Evolutionary conservation across 2,888 invertebrate species (phyloP).

Genomic region (Eueremaeus valkanovi): DNA sequence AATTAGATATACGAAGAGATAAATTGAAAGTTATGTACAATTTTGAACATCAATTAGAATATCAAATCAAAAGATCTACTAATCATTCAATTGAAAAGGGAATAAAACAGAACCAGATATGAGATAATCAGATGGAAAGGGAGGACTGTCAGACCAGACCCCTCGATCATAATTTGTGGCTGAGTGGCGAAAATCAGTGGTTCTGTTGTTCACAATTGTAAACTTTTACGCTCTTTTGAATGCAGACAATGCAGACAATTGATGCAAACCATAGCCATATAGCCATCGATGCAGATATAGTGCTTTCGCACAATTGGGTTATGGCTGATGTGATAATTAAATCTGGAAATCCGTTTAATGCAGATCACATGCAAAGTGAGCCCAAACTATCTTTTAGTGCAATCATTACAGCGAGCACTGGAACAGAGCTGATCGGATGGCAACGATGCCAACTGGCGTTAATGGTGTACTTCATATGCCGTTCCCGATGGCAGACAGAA

Average conservation of each 20-base stretch:
- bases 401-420: not conserved
- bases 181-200: not conserved
- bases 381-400: not conserved
- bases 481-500: not conserved
- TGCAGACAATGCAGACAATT: not conserved
- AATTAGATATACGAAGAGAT: not conserved
- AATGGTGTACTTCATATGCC: not conserved
- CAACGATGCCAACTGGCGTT: not conserved
- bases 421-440: not conserved
- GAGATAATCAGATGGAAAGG: not conserved
- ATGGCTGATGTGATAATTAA: slow-evolving; percentile 8
- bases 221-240: not conserved
- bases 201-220: not conserved
- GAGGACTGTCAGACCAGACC: not conserved
- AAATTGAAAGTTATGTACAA: not conserved
- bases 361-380: not conserved
- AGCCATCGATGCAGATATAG: not conserved
- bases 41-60: not conserved
- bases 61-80: not conserved
- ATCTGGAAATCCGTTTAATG: not conserved
- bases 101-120: not conserved
- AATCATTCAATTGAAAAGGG: not conserved
- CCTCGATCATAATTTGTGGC: not conserved
- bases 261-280: not conserved
- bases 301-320: slow-evolving; percentile 1